These are phyloP conservation scores for Loriculus beryllinus DNA, from an alignment of 2,797 vertebrate genomes.

Conservation along the genomic window DNA sequence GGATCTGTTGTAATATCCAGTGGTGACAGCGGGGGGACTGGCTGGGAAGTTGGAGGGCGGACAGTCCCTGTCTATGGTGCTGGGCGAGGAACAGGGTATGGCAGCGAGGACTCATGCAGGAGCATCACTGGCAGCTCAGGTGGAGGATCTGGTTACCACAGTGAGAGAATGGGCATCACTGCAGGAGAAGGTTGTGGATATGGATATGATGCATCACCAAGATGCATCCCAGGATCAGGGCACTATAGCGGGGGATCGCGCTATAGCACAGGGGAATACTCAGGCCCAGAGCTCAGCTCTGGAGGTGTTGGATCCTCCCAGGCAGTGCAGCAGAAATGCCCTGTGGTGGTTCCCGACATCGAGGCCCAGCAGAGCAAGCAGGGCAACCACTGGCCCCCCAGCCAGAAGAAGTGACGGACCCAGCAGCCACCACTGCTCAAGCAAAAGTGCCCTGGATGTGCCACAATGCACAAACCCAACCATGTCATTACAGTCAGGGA, in stretches of 20 bases:
- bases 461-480: rapidly evolving
- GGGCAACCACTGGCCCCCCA: background rate
- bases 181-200: rapidly evolving
- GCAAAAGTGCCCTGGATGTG: background rate
- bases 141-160: background rate
- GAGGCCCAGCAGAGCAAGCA: conserved; percentile 48
- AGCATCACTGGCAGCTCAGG: rapidly evolving
- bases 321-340: conserved; percentile 25
- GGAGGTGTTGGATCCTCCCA: background rate
- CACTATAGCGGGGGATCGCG: background rate
- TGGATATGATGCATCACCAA: rapidly evolving
- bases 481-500: rapidly evolving
- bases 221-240: background rate
- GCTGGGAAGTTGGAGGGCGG: background rate
- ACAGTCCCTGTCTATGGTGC: rapidly evolving
- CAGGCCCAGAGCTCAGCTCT: background rate
- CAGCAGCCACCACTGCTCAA: background rate
- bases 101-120: background rate
- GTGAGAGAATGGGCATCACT: rapidly evolving
- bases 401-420: background rate
- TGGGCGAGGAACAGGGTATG: rapidly evolving
- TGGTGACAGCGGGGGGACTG: rapidly evolving
- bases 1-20: background rate
- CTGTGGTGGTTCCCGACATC: background rate
- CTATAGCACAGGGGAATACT: rapidly evolving